Evolutionary conservation across 2,888 invertebrate genomes (phyloP).

Genomic region (Cetonia aurata): DNA sequence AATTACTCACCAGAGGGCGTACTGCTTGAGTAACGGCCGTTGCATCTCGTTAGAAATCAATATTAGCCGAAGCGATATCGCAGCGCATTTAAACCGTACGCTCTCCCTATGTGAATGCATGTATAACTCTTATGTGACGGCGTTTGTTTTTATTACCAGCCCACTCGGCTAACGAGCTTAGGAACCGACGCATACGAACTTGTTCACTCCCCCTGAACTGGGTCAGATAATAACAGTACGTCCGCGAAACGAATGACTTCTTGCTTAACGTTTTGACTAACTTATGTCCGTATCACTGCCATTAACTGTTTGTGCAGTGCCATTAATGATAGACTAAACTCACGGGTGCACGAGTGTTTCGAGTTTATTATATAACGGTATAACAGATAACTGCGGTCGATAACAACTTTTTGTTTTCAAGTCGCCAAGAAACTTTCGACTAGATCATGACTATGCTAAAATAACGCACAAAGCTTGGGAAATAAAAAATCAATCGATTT

Average conservation of each 20-base stretch:
- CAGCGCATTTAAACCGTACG: conserved; percentile 11
- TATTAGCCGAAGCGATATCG: conserved; percentile 20
- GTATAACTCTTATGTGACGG: too few relatives aligned
- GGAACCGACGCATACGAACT: not conserved
- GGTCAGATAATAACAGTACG: conserved; percentile 39
- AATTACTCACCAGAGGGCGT: conserved; percentile 37
- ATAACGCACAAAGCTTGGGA: too few relatives aligned
- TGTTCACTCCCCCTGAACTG: conserved; percentile 26
- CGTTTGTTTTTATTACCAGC: conserved; percentile 26
- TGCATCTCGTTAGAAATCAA: conserved; percentile 35
- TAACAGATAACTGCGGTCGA: too few relatives aligned
- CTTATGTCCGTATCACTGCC: conserved; percentile 17
- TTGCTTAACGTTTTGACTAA: conserved; percentile 42
- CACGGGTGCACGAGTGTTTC: too few relatives aligned
- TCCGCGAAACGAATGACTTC: conserved; percentile 25
- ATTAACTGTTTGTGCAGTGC: too few relatives aligned
- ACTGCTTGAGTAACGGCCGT: conserved; percentile 26
- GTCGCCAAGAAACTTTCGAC: too few relatives aligned
- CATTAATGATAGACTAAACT: too few relatives aligned
- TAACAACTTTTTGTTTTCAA: too few relatives aligned
- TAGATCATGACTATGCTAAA: too few relatives aligned
- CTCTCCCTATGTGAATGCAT: too few relatives aligned
- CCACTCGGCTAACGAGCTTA: conserved; percentile 13
- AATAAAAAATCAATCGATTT: too few relatives aligned
- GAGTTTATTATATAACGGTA: too few relatives aligned